These are phyloP conservation scores for Piscicola geometra DNA, from an alignment of 2,888 invertebrate species.

Conservation along the genomic window DNA sequence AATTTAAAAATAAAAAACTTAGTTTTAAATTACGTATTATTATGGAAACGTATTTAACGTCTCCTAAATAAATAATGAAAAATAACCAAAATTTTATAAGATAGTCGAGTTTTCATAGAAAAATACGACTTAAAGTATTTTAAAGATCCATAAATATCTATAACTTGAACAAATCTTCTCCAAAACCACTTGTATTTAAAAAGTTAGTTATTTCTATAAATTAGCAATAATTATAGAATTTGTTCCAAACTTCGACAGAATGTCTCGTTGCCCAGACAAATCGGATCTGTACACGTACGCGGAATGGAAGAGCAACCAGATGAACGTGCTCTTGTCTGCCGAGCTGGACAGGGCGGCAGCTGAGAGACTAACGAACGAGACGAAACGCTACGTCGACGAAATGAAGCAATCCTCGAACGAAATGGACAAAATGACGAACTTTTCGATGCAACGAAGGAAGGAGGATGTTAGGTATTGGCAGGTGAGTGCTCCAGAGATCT, in stretches of 20 bases:
- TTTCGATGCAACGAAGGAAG: constrained; percentile 5
- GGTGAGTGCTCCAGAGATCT: constrained; percentile 2
- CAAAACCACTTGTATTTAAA: no score
- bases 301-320: constrained; percentile 31
- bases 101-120: not conserved
- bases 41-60: not conserved
- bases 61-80: not conserved
- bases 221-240: not conserved
- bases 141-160: not conserved
- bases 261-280: constrained; percentile 16
- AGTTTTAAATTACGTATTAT: not conserved
- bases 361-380: constrained; percentile 25
- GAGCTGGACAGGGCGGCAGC: constrained; percentile 31
- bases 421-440: constrained; percentile 24
- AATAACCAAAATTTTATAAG: not conserved
- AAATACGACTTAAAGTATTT: not conserved
- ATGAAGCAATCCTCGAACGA: constrained; percentile 21
- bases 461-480: constrained; percentile 31
- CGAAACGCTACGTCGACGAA: constrained; percentile 29
- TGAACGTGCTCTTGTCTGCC: constrained; percentile 28
- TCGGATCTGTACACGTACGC: constrained; percentile 27
- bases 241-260: not conserved
- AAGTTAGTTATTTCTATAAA: not conserved
- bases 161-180: no score
- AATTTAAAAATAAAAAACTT: not conserved